Evolutionary conservation across 2,888 invertebrate genomes (phyloP).

Genomic region (Atethmia centrago): DNA sequence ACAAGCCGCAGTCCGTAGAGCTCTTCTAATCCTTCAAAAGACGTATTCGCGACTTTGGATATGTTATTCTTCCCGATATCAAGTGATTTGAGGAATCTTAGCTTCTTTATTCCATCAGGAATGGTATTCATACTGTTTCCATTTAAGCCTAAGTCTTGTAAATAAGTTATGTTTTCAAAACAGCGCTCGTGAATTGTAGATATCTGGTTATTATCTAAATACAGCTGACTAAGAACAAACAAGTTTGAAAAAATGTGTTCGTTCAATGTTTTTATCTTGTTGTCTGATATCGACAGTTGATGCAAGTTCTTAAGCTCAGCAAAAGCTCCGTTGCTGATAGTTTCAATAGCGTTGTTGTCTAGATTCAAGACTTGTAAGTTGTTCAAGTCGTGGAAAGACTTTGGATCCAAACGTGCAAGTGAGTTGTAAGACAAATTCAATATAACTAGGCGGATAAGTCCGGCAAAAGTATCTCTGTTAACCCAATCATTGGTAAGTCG

Average conservation of each 20-base stretch:
- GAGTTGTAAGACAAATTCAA: slow-evolving; percentile 94
- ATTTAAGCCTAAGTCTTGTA: slow-evolving; percentile 94
- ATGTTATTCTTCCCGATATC: slow-evolving; percentile 96
- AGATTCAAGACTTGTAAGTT: slow-evolving; percentile 94
- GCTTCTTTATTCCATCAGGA: slow-evolving; percentile 92
- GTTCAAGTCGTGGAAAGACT: slow-evolving; percentile 93
- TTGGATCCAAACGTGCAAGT: slow-evolving; percentile 92
- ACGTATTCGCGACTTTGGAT: slow-evolving; percentile 92
- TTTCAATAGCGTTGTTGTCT: slow-evolving; percentile 93
- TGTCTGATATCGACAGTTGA: slow-evolving; percentile 93
- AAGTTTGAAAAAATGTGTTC: slow-evolving; percentile 93
- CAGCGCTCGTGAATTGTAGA: slow-evolving; percentile 92
- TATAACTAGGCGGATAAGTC: slow-evolving; percentile 93
- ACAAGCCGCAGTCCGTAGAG: slow-evolving; percentile 94
- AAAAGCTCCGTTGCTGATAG: slow-evolving; percentile 94
- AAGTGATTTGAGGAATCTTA: slow-evolving; percentile 93
- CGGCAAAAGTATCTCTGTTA: slow-evolving; percentile 94
- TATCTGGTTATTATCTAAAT: slow-evolving; percentile 93
- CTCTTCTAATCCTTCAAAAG: slow-evolving; percentile 93
- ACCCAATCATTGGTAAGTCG: slow-evolving; percentile 94
- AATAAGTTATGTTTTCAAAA: slow-evolving; percentile 94
- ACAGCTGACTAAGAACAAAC: slow-evolving; percentile 93
- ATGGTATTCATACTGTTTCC: slow-evolving; percentile 92
- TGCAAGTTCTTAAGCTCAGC: slow-evolving; percentile 94
- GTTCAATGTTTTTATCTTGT: slow-evolving; percentile 92